Evolutionary conservation across 2,888 invertebrate species (phyloP).

Genomic region (Eueremaeus valkanovi): DNA sequence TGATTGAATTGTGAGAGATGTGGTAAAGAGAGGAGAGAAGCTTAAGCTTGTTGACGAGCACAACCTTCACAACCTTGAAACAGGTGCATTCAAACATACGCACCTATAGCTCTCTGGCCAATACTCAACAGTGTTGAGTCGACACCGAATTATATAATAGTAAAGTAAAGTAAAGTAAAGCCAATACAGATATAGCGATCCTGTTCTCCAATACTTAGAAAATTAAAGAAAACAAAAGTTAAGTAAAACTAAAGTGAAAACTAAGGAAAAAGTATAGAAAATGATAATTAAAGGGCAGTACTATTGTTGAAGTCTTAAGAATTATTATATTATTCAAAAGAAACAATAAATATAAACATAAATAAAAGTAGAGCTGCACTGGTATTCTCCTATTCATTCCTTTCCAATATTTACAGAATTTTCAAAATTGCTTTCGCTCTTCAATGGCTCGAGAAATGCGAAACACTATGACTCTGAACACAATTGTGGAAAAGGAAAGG

Average conservation of each 20-base stretch:
- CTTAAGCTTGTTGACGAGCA: background rate
- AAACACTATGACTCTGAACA: background rate
- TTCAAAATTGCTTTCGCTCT: constrained; percentile 7
- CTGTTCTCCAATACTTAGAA: constrained; percentile 20
- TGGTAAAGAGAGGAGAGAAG: constrained; percentile 19
- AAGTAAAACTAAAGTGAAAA: background rate
- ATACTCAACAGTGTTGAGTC: constrained; percentile 10
- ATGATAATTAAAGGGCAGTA: constrained; percentile 26
- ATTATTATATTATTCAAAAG: constrained; percentile 36
- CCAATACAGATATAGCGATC: background rate
- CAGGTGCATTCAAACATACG: constrained; percentile 22
- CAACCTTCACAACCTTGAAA: constrained; percentile 36
- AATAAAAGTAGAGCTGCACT: constrained; percentile 15
- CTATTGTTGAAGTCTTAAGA: constrained; percentile 1
- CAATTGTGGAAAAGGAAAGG: background rate
- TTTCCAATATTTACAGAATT: background rate
- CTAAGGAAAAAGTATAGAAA: background rate
- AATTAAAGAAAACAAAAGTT: background rate
- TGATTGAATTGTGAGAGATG: constrained; percentile 14
- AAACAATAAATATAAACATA: constrained; percentile 36
- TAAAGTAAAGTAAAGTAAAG: background rate
- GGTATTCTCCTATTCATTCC: background rate
- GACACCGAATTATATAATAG: constrained; percentile 2
- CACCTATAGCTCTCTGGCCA: constrained; percentile 18
- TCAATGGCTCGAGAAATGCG: background rate